phyloP scores from a whole-genome alignment of 2,888 invertebrate genomes.

The Perizoma flavofasciatum region DNA sequence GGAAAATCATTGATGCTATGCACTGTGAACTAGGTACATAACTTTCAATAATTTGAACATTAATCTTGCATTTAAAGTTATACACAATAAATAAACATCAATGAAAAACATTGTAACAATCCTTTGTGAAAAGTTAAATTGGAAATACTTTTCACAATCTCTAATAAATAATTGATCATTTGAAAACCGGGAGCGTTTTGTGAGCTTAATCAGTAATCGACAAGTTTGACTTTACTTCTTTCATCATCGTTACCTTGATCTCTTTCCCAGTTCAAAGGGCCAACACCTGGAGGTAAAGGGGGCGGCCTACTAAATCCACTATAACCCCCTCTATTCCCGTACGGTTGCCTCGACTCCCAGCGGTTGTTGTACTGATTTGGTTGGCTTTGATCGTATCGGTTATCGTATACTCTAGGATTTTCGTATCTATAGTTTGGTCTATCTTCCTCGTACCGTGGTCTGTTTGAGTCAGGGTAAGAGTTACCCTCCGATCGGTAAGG shows the following conservation, averaged over 20 bases:
- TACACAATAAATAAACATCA: constrained; percentile 1
- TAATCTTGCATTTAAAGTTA: background rate
- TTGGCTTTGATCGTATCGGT: constrained; percentile 38
- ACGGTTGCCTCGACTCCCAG: constrained; percentile 53
- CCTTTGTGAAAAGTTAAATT: constrained; percentile 8
- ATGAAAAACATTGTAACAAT: constrained; percentile 15
- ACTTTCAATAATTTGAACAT: constrained; percentile 6
- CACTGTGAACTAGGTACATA: background rate
- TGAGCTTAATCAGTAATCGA: constrained; percentile 61
- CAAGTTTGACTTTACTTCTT: constrained; percentile 68
- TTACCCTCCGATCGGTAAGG: constrained; percentile 8
- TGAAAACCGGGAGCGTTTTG: background rate
- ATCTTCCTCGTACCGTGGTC: constrained; percentile 27
- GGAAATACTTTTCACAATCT: constrained; percentile 8
- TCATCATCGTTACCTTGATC: constrained; percentile 30
- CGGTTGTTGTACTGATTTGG: constrained; percentile 36
- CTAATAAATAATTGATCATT: constrained; percentile 23
- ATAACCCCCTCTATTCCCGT: constrained; percentile 54
- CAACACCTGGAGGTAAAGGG: constrained; percentile 34
- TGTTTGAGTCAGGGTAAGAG: constrained; percentile 16
- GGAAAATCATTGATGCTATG: background rate
- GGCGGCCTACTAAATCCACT: constrained; percentile 48
- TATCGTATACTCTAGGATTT: constrained; percentile 32
- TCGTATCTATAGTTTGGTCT: constrained; percentile 34
- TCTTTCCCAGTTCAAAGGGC: constrained; percentile 33